Conservation (phyloP, 2,113 vertebrate genomes). For the Equus quagga region DNA sequence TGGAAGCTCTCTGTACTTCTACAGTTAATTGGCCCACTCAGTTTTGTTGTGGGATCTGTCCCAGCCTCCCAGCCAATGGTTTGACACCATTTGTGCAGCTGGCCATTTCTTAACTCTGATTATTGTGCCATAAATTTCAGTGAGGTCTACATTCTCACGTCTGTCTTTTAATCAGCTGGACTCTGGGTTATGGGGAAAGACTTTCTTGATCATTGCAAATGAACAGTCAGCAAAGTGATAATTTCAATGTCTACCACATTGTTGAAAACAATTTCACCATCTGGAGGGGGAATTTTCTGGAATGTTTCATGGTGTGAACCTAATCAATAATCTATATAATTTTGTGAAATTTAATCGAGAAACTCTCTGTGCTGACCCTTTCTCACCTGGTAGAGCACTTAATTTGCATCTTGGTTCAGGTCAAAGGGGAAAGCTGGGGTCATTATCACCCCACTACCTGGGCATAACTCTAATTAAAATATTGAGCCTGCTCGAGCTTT, state of each 20-base stretch:
- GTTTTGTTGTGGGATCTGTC: not conserved
- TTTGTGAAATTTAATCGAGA: not conserved
- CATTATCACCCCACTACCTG: not conserved
- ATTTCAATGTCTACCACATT: not conserved
- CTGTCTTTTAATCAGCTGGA: not conserved
- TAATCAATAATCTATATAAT: not conserved
- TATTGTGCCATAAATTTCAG: rapidly evolving
- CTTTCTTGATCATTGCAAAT: rapidly evolving
- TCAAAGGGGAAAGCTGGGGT: not conserved
- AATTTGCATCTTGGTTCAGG: not conserved
- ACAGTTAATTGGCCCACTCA: no score
- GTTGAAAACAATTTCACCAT: not conserved
- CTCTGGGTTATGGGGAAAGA: not conserved
- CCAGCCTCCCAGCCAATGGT: rapidly evolving
- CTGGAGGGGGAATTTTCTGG: not conserved
- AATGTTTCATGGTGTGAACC: not conserved
- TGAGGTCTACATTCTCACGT: not conserved
- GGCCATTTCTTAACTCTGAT: not conserved
- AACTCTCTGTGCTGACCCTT: rapidly evolving
- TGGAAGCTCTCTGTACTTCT: not conserved
- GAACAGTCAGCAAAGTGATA: not conserved
- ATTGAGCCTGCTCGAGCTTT: rapidly evolving
- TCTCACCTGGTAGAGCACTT: not conserved
- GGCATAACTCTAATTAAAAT: not conserved
- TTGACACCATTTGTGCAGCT: not conserved